Conservation (phyloP, 2,888 invertebrate genomes). For the Thumatha senex region DNA sequence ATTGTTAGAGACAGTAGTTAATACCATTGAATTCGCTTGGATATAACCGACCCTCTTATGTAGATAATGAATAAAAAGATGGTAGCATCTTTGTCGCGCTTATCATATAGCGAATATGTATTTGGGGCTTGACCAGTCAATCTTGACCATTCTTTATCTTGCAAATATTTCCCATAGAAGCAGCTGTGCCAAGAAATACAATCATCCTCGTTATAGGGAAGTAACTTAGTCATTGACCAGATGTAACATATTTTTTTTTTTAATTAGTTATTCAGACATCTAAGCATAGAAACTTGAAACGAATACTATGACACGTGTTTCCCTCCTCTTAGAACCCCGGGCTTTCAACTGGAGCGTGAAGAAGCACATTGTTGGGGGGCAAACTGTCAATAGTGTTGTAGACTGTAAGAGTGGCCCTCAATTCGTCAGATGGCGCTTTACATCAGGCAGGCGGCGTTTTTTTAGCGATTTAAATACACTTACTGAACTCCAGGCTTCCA, state of each 20-base stretch:
- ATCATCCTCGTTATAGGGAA: slow-evolving; percentile 47
- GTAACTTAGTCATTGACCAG: slow-evolving; percentile 52
- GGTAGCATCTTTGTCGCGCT: slow-evolving; percentile 66
- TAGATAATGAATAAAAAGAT: slow-evolving; percentile 78
- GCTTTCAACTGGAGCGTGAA: no score
- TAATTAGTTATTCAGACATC: slow-evolving; percentile 6
- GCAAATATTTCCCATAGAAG: slow-evolving; percentile 61
- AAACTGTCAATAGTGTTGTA: no score
- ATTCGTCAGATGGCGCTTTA: no score
- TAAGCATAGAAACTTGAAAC: no score
- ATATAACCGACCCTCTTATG: slow-evolving; percentile 72
- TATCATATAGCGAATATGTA: slow-evolving; percentile 68
- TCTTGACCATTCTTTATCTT: slow-evolving; percentile 67
- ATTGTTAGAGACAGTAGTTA: slow-evolving; percentile 79
- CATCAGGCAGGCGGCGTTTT: no score
- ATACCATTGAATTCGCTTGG: slow-evolving; percentile 75
- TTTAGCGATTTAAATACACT: no score
- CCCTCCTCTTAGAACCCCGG: no score
- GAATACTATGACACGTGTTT: no score
- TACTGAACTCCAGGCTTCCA: no score
- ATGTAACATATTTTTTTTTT: slow-evolving; percentile 30
- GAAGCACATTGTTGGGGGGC: no score
- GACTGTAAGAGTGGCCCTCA: no score
- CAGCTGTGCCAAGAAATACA: slow-evolving; percentile 55
- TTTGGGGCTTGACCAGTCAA: slow-evolving; percentile 73